Evolutionary conservation across 1,140 invertebrate species (phyloP), one percentile per base, ranked within the genome.

Genomic region (Heliconius nattereri): DNA sequence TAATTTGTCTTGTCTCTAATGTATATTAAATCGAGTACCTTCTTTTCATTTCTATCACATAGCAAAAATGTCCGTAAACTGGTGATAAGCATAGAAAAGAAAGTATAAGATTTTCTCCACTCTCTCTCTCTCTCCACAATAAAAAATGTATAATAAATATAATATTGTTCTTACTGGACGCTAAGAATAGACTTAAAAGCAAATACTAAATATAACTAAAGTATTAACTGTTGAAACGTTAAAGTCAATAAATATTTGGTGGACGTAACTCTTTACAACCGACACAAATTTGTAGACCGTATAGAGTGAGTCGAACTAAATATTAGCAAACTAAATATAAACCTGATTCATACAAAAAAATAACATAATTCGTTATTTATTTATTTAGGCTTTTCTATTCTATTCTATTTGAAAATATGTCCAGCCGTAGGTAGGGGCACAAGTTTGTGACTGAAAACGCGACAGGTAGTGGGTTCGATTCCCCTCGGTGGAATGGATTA

Each of bases 201-300:
- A n/a, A n/a, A n/a, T n/a, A 66, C 26, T 29, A 29, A 66, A 66
- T 23, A 66, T 66, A 66, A 66, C 60, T 29, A 66, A 26, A 66
- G 5, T 66, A 66, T 66, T 66, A 66, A 66, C 60, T 66, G 23
- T 23, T 66, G 5, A 66, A 29, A 66, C 13, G 13, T 9, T 66
- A 66, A 29, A 66, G 60, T 7, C 60, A 29, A 66, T 66, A 66
- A 29, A 66, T 66, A 66, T 60, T 66, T 26, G 29, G 5, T 6
- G 5, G 0, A 8, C 26, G 19, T 66, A 29, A 66, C 60, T 66
- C 23, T 29, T 66, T 29, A 66, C 60, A 66, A 66, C 60, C 60
- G 26, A 26, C 23, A 13, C 60, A 19, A 66, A 66, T 26, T 16
- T 19, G 11, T 16, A 16, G 11, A 26, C 9, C 26, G 23, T 66